Evolutionary conservation across 2,888 invertebrate species (phyloP).

Genomic region (Spodoptera exigua): DNA sequence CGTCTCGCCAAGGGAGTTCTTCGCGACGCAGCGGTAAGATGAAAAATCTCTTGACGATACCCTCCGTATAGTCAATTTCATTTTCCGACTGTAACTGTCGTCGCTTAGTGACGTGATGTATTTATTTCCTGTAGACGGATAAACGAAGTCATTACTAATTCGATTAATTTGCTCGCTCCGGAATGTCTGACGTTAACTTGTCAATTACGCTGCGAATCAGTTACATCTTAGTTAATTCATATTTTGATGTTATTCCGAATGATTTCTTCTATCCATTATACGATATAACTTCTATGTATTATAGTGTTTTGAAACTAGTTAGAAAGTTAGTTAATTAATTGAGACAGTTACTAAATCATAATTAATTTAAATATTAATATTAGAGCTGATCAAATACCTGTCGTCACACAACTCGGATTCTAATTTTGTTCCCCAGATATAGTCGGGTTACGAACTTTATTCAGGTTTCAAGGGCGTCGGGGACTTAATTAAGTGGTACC

Average conservation of each 20-base stretch:
- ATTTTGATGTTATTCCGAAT: constrained; percentile 40
- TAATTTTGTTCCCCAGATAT: constrained; percentile 33
- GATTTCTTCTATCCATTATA: constrained; percentile 16
- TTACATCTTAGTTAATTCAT: constrained; percentile 35
- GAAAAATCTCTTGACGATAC: constrained; percentile 95
- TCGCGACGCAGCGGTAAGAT: constrained; percentile 96
- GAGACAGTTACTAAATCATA: neutral
- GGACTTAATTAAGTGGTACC: constrained; percentile 48
- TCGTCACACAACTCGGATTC: constrained; percentile 15
- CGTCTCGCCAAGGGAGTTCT: constrained; percentile 96
- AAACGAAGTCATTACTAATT: constrained; percentile 48
- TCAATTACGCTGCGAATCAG: constrained; percentile 46
- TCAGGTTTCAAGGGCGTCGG: constrained; percentile 51
- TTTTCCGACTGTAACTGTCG: constrained; percentile 96
- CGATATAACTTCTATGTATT: no score
- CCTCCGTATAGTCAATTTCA: constrained; percentile 96
- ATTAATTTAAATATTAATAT: constrained; percentile 4
- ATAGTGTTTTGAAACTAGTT: constrained; percentile 11
- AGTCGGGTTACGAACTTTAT: constrained; percentile 28
- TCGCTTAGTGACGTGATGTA: constrained; percentile 95
- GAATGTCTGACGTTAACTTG: constrained; percentile 46
- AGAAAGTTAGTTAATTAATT: constrained; percentile 6
- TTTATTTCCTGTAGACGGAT: constrained; percentile 92
- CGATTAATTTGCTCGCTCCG: constrained; percentile 43
- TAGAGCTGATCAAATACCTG: constrained; percentile 4